Percentiles rank a stretch among this genome's conserved stretches.
Evolutionary conservation across 1,140 invertebrate species (phyloP).

Genomic region (Lasioglossum baleicum): DNA sequence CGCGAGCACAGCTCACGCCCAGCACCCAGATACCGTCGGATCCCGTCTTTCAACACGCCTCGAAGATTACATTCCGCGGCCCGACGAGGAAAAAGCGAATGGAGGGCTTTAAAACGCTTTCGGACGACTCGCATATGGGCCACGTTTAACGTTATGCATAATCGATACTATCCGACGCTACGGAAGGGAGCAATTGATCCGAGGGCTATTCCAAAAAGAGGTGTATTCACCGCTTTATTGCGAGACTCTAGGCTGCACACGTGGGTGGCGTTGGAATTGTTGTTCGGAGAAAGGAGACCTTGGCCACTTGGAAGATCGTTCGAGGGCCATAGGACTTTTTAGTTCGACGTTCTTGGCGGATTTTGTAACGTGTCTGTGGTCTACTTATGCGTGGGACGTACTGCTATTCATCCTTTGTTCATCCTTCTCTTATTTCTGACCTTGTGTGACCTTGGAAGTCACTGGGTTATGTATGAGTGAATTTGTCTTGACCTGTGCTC

Average conservation of each 20-base stretch:
- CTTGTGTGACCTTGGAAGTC: too few relatives aligned
- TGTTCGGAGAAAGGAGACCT: too few relatives aligned
- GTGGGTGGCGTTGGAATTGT: background rate
- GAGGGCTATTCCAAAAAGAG: background rate
- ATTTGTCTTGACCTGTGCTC: too few relatives aligned
- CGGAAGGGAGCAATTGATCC: constrained; percentile 24
- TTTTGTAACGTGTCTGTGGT: too few relatives aligned
- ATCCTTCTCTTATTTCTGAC: too few relatives aligned
- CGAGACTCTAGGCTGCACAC: background rate
- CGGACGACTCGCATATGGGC: background rate
- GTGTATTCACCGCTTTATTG: background rate
- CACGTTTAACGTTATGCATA: constrained; percentile 32
- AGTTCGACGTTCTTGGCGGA: too few relatives aligned
- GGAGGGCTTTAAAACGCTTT: background rate
- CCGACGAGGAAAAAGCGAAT: background rate
- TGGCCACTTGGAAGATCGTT: too few relatives aligned
- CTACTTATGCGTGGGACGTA: too few relatives aligned
- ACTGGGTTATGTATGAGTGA: too few relatives aligned
- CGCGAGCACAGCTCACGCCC: background rate
- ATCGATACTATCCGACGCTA: constrained; percentile 30
- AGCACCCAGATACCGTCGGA: background rate
- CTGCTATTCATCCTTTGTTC: too few relatives aligned
- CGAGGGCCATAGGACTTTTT: too few relatives aligned
- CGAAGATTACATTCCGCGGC: constrained; percentile 6
- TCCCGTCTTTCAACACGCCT: background rate